A percentile compares a stretch with the other conserved stretches of the same genome.
phyloP scores from a whole-genome alignment of 2,113 vertebrate genomes.

The Forbesichthys papilliferus region DNA sequence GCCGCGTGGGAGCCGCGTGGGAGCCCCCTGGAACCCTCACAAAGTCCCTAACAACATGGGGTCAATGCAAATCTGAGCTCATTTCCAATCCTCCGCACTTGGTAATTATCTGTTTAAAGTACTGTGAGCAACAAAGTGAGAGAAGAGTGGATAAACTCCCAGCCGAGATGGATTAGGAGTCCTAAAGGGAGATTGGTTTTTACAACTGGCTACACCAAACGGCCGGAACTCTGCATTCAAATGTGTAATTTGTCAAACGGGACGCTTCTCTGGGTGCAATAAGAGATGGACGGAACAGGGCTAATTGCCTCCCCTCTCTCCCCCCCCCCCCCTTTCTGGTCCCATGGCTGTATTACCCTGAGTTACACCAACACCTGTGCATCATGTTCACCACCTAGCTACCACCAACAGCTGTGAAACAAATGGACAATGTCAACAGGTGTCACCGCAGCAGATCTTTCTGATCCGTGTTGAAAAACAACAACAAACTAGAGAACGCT shows the following conservation, averaged over 20 bases:
- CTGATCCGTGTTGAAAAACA: constrained; percentile 26
- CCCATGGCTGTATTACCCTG: constrained; percentile 6
- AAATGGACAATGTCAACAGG: constrained; percentile 64
- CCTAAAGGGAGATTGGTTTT: constrained; percentile 46
- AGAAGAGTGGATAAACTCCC: constrained; percentile 40
- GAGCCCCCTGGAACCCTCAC: constrained; percentile 41
- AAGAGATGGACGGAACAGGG: constrained; percentile 55
- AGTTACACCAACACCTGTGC: constrained; percentile 32
- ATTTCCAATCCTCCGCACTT: constrained; percentile 26
- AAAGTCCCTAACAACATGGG: constrained; percentile 48
- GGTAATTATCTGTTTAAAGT: constrained; percentile 53
- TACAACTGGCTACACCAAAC: constrained; percentile 41
- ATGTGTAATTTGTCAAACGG: constrained; percentile 53
- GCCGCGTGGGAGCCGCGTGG: constrained; percentile 25
- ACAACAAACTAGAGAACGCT: constrained; percentile 51
- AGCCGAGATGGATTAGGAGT: constrained; percentile 46
- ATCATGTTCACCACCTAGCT: constrained; percentile 56
- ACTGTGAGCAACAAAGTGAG: constrained; percentile 26
- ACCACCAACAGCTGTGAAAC: constrained; percentile 54
- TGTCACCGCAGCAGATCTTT: constrained; percentile 56
- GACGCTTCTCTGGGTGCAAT: constrained; percentile 39
- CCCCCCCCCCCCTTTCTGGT: constrained; percentile 5
- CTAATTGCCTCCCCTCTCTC: constrained; percentile 49
- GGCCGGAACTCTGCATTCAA: constrained; percentile 42
- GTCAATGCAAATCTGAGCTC: constrained; percentile 46